Conservation (phyloP, 2,888 invertebrate species). For the Andrena bicolor region DNA sequence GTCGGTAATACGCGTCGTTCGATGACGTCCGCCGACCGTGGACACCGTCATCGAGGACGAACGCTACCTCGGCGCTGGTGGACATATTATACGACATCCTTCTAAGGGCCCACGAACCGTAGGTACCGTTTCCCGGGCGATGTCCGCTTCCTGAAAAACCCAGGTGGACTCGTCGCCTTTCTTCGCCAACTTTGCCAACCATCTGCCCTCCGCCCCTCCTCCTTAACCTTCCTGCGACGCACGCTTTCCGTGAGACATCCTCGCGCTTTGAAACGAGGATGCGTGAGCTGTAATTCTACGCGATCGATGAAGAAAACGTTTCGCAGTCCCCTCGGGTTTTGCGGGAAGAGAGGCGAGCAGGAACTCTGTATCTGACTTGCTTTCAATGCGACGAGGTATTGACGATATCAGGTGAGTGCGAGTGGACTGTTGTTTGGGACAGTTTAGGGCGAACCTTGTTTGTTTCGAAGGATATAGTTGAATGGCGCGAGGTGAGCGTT, state of each 20-base stretch:
- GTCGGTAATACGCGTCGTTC: constrained; percentile 6
- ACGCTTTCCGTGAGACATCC: constrained; percentile 29
- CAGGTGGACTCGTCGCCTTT: constrained; percentile 66
- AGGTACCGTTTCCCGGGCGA: constrained; percentile 59
- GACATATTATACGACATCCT: constrained; percentile 1
- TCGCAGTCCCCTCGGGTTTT: constrained; percentile 24
- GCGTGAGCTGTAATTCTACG: constrained; percentile 25
- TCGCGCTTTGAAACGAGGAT: constrained; percentile 41
- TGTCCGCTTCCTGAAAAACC: constrained; percentile 70
- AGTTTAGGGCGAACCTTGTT: not conserved
- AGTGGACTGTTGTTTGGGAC: not conserved
- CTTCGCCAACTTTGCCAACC: constrained; percentile 55
- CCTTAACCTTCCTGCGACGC: not conserved
- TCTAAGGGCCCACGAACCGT: constrained; percentile 39
- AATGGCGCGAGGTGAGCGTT: too few species aligned
- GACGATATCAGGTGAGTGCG: not conserved
- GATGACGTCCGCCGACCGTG: constrained; percentile 32
- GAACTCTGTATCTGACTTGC: not conserved
- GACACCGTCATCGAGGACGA: constrained; percentile 1
- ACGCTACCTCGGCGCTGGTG: not conserved
- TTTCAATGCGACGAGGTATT: constrained; percentile 16
- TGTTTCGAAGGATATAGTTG: too few species aligned
- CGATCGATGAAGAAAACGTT: constrained; percentile 40
- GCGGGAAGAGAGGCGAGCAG: not conserved
- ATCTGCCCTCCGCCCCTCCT: constrained; percentile 59